These are phyloP conservation scores for Euborellia annulipes DNA, from an alignment of 1,140 invertebrate species.

Conservation along the genomic window DNA sequence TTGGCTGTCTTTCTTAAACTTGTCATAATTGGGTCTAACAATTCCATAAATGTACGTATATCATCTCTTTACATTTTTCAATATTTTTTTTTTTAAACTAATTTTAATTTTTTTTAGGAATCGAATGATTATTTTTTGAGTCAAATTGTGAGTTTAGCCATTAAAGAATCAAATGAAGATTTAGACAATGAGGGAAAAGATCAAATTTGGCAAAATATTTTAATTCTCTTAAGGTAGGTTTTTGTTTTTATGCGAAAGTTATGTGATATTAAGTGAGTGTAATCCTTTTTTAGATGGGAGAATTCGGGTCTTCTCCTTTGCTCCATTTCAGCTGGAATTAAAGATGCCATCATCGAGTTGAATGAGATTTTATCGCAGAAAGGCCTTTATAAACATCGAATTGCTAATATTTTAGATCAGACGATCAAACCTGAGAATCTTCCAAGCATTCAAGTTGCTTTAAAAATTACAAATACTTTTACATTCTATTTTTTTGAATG, in stretches of 20 bases:
- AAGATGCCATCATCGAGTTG: too few species aligned
- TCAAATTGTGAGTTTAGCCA: too few species aligned
- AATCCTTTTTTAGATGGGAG: slow-evolving; percentile 29
- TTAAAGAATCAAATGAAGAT: too few species aligned
- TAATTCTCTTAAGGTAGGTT: slow-evolving; percentile 28
- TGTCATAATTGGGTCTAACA: slow-evolving; percentile 26
- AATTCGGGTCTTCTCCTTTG: slow-evolving; percentile 21
- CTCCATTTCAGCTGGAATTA: too few species aligned
- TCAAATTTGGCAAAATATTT: slow-evolving; percentile 32
- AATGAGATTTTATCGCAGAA: too few species aligned
- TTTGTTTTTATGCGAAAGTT: too few species aligned
- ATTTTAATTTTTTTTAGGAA: too few species aligned
- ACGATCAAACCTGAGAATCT: slow-evolving; percentile 20
- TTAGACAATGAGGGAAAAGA: slow-evolving; percentile 15
- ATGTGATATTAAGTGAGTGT: background rate
- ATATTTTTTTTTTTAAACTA: too few species aligned
- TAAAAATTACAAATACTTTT: slow-evolving; percentile 48
- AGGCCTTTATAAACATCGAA: too few species aligned
- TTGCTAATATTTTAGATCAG: slow-evolving; percentile 5
- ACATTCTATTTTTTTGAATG: slow-evolving; percentile 63
- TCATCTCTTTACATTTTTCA: too few species aligned
- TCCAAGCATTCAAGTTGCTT: slow-evolving; percentile 29
- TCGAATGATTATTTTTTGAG: too few species aligned
- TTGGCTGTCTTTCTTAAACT: slow-evolving; percentile 32
- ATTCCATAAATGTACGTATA: too few species aligned